A percentile compares a stretch with the other conserved stretches of the same genome.
phyloP scores from a whole-genome alignment of 2,113 vertebrate species.

The Atherinomorus stipes region DNA sequence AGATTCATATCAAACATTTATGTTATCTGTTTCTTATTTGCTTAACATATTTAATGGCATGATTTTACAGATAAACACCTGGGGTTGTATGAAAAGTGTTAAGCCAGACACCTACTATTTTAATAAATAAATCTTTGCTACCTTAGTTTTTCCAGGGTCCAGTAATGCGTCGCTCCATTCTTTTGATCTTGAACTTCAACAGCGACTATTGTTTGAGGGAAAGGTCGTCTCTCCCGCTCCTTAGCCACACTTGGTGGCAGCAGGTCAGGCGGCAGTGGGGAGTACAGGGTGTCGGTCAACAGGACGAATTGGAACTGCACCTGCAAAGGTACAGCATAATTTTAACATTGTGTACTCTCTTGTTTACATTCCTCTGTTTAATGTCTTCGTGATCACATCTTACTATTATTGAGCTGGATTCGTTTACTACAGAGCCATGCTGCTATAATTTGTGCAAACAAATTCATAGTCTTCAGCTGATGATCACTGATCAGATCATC shows the following conservation, averaged over 20 bases:
- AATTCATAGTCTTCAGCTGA: neutral
- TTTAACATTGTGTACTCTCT: neutral
- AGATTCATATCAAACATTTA: neutral
- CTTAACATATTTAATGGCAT: neutral
- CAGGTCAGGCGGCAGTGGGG: slow-evolving; percentile 93
- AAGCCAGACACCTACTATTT: neutral
- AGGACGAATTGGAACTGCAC: slow-evolving; percentile 99
- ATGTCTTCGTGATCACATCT: neutral
- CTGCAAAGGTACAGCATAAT: slow-evolving; percentile 66
- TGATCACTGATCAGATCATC: neutral
- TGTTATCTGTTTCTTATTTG: neutral
- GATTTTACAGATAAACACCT: neutral
- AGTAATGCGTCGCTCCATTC: slow-evolving; percentile 97
- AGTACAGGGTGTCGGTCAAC: slow-evolving; percentile 96
- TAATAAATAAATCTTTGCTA: slow-evolving; percentile 48
- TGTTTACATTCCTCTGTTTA: neutral
- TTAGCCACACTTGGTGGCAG: slow-evolving; percentile 90
- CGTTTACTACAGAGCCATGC: neutral
- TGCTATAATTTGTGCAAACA: neutral
- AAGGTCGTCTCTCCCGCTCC: slow-evolving; percentile 91
- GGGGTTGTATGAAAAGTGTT: neutral
- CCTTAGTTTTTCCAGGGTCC: slow-evolving; percentile 98
- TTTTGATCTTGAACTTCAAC: slow-evolving; percentile 99
- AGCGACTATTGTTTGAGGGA: slow-evolving; percentile 94
- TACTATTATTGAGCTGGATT: neutral